These are phyloP conservation scores for Paratilapia polleni DNA, from an alignment of 2,113 vertebrate genomes.

Conservation along the genomic window DNA sequence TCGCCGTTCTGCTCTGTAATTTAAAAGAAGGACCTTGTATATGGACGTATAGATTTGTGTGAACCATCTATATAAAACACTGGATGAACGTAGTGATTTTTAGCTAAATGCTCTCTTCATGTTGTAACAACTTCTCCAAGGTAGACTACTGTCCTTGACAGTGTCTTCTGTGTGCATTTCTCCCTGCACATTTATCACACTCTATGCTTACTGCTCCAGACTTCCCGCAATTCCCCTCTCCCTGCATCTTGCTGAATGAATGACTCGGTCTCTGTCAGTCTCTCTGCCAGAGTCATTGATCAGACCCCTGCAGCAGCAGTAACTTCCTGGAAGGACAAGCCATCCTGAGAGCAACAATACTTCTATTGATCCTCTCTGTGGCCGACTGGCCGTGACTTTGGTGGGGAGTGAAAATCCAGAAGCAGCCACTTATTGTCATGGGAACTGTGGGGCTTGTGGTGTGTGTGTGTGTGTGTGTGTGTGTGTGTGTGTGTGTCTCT, in stretches of 20 bases:
- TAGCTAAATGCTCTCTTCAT: neutral
- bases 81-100: neutral
- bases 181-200: neutral
- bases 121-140: neutral
- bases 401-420: conserved; percentile 58
- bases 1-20: neutral
- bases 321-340: conserved; percentile 75
- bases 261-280: conserved; percentile 60
- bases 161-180: neutral
- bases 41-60: neutral
- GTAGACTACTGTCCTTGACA: neutral
- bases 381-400: conserved; percentile 53
- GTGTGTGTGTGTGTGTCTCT: neutral
- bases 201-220: conserved; percentile 20
- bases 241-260: conserved; percentile 48
- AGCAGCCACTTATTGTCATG: conserved; percentile 56
- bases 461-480: neutral
- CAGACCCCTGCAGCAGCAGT: conserved; percentile 57
- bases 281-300: conserved; percentile 73
- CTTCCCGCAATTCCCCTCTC: neutral
- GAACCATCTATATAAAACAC: neutral
- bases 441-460: conserved; percentile 37
- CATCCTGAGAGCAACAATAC: conserved; percentile 68
- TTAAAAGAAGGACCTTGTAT: neutral
- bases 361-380: conserved; percentile 72